phyloP scores from a whole-genome alignment of 1,140 invertebrate genomes.

The Trichonephila clavata region DNA sequence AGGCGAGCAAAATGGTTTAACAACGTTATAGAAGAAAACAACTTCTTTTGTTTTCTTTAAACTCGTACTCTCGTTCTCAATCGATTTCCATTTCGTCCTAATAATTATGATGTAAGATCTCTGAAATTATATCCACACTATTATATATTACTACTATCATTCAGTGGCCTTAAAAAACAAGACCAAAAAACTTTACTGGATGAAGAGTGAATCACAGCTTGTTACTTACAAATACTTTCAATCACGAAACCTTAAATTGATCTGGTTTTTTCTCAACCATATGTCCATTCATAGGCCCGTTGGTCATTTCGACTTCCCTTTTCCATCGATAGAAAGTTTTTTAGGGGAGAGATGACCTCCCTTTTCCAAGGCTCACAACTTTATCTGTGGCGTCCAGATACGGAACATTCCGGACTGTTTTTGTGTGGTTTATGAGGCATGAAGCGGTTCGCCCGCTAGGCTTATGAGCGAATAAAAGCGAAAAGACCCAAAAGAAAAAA shows the following conservation, averaged over 20 bases:
- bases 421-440: slow-evolving; percentile 65
- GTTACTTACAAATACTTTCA: background rate
- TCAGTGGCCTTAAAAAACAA: background rate
- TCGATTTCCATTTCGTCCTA: too few relatives aligned
- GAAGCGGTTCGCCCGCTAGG: slow-evolving; percentile 60
- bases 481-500: background rate
- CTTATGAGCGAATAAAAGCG: slow-evolving; percentile 68
- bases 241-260: slow-evolving; percentile 1
- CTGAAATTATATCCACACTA: too few relatives aligned
- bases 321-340: background rate
- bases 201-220: background rate
- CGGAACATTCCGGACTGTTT: slow-evolving; percentile 47
- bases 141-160: too few relatives aligned
- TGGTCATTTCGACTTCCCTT: slow-evolving; percentile 1
- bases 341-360: background rate
- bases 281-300: background rate
- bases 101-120: too few relatives aligned
- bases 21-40: too few relatives aligned
- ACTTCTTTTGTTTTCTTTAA: too few relatives aligned
- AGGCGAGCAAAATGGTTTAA: too few relatives aligned
- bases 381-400: slow-evolving; percentile 69
- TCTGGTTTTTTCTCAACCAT: background rate
- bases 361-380: slow-evolving; percentile 54
- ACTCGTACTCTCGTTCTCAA: too few relatives aligned
- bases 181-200: background rate